Base-by-base conservation (phyloP, 2,113 vertebrate species). In the Clupea harengus region DNA sequence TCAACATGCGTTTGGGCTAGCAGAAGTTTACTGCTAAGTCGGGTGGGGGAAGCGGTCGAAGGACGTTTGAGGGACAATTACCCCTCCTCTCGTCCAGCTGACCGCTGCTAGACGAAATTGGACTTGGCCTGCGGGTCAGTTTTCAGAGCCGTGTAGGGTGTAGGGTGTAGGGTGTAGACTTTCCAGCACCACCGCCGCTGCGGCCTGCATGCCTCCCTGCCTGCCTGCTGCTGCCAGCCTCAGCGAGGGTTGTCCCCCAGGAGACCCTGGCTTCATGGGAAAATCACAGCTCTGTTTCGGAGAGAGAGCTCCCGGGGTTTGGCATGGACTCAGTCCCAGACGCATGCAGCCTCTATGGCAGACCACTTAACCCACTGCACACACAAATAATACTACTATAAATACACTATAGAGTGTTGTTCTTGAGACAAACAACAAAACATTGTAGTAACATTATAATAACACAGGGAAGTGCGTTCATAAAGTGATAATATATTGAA, bases 261-360 rank as follows among this genome's bases (percentile, higher is more conserved):
- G 93, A 93, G 92, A 91, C 88, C 89, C 86, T n/a, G 84, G 82
- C 82, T 95, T 94, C 93, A 92, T 95, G 94, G 95, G 94, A 96
- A 95, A 95, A 88, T 93, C 91, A 91, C 89, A 11, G 90, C 91
- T 93, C 49, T 39, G 83, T 93, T 94, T 92, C 86, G 89, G 85
- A 92, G 49, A 92, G 49, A 18, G 87, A 91, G 91, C 95, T 93
- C 91, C 91, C 78, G n/a, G 84, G 90, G 85, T 92, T 89, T 91
- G 89, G 85, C 87, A 84, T 57, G 82, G 72, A 15, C 49, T 17
- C 84, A 39, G 64, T 25, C 20, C 81, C 28, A 11, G 78, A 83
- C 3, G 45, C 32, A 78, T 64, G 32, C n/a, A 82, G 4, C 82
- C 50, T 4, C 25, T 1, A 13, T 20, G 5, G 72, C 45, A 78